These are phyloP conservation scores for Gambusia yucatana DNA, from an alignment of 2,797 vertebrate species.

Conservation along the genomic window DNA sequence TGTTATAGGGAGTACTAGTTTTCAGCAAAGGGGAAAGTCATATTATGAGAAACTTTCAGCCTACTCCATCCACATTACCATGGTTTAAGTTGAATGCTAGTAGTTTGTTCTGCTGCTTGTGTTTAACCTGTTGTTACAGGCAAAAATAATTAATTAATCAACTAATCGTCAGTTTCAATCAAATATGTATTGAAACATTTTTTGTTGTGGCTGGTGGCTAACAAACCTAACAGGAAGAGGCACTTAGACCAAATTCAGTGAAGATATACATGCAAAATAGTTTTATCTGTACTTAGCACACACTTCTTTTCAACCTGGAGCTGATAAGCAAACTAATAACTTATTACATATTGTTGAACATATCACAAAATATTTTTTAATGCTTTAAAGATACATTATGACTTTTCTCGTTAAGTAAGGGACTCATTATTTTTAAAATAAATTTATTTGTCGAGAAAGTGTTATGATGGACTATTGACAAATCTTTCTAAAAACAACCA, in stretches of 20 bases:
- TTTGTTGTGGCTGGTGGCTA: not conserved
- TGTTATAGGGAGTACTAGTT: not conserved
- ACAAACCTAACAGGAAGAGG: not conserved
- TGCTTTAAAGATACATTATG: not conserved
- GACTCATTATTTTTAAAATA: not conserved
- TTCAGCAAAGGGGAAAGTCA: not conserved
- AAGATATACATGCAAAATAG: not conserved
- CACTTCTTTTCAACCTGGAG: not conserved
- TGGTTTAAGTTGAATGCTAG: not conserved
- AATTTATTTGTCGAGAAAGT: not conserved
- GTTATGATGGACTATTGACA: not conserved
- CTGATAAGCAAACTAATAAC: not conserved
- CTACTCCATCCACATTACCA: not conserved
- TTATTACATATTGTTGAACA: not conserved
- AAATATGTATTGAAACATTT: not conserved
- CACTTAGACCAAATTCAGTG: not conserved
- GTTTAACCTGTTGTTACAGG: not conserved
- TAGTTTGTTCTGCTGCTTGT: not conserved
- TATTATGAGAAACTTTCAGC: not conserved
- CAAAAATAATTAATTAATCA: not conserved
- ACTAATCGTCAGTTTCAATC: not conserved
- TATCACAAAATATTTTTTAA: not conserved
- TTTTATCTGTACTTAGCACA: not conserved
- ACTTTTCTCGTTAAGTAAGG: not conserved
- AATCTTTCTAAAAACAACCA: not conserved